These are phyloP conservation scores for Sebastes miniatus DNA, from an alignment of 2,797 vertebrate genomes.

Conservation along the genomic window DNA sequence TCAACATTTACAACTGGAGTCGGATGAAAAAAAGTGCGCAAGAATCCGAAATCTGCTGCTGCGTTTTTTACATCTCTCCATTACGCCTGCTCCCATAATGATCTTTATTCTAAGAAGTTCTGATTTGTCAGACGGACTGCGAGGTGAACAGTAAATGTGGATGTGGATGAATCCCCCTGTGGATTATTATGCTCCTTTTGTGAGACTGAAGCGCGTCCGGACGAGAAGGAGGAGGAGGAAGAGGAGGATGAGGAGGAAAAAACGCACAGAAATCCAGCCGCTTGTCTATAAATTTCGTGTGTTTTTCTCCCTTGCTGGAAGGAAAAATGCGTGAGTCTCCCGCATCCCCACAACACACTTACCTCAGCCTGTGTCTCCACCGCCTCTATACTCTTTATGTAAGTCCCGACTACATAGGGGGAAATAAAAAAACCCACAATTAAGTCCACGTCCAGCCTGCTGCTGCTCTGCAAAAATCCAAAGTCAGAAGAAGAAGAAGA, in stretches of 20 bases:
- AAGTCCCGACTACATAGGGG: slow-evolving; percentile 72
- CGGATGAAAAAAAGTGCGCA: slow-evolving; percentile 25
- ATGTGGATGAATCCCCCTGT: background rate
- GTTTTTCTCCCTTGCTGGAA: background rate
- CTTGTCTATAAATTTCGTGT: background rate
- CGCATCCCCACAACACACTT: slow-evolving; percentile 8
- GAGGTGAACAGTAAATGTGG: background rate
- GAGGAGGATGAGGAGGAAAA: background rate
- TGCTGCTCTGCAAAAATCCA: slow-evolving; percentile 76
- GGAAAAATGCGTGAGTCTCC: background rate
- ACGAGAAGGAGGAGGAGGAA: background rate
- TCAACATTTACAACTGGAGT: background rate
- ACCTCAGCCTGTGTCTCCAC: slow-evolving; percentile 49
- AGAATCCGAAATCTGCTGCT: background rate
- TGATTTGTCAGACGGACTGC: background rate
- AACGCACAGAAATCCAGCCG: slow-evolving; percentile 14
- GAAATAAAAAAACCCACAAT: slow-evolving; percentile 43
- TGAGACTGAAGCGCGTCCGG: slow-evolving; percentile 1
- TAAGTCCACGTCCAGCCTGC: slow-evolving; percentile 67
- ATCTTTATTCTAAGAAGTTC: background rate
- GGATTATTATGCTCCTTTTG: background rate
- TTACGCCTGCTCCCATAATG: background rate
- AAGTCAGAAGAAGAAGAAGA: slow-evolving; percentile 41
- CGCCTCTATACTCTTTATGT: slow-evolving; percentile 21
- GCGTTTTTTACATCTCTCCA: background rate